Evolutionary conservation across 2,113 vertebrate species (phyloP).

Genomic region (Nesogale talazaci): DNA sequence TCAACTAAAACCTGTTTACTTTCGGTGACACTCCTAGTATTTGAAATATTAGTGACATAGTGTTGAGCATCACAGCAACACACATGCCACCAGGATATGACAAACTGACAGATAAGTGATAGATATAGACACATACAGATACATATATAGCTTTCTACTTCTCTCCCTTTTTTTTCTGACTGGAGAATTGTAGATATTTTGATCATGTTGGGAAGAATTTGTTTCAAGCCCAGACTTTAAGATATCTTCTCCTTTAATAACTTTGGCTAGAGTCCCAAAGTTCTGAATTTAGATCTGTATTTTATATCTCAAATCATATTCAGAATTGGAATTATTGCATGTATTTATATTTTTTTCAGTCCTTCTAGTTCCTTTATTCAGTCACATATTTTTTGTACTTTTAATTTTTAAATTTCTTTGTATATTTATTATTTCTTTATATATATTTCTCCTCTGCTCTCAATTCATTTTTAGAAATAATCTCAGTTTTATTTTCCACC

Average conservation of each 20-base stretch:
- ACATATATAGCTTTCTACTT: too few relatives aligned
- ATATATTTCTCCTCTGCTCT: background rate
- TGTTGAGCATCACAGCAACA: too few relatives aligned
- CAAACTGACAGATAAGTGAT: too few relatives aligned
- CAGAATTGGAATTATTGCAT: slow-evolving; percentile 8
- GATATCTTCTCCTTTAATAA: background rate
- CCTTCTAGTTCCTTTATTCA: background rate
- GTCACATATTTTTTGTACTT: background rate
- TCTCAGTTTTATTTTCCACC: background rate
- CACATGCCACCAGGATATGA: too few relatives aligned
- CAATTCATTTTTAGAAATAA: background rate
- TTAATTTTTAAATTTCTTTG: slow-evolving; percentile 5
- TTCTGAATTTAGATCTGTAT: background rate
- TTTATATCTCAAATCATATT: slow-evolving; percentile 3
- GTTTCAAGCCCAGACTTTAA: too few relatives aligned
- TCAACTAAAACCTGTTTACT: too few relatives aligned
- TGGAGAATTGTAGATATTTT: too few relatives aligned
- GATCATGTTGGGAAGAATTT: too few relatives aligned
- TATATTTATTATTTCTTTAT: background rate
- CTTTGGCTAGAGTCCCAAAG: background rate
- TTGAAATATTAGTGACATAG: too few relatives aligned
- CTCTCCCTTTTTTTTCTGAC: too few relatives aligned
- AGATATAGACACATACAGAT: too few relatives aligned
- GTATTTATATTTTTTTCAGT: background rate
- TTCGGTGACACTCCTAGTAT: too few relatives aligned